These are phyloP conservation scores for Pseudobourletiella spinata DNA, from an alignment of 1,140 invertebrate genomes.

Conservation along the genomic window DNA sequence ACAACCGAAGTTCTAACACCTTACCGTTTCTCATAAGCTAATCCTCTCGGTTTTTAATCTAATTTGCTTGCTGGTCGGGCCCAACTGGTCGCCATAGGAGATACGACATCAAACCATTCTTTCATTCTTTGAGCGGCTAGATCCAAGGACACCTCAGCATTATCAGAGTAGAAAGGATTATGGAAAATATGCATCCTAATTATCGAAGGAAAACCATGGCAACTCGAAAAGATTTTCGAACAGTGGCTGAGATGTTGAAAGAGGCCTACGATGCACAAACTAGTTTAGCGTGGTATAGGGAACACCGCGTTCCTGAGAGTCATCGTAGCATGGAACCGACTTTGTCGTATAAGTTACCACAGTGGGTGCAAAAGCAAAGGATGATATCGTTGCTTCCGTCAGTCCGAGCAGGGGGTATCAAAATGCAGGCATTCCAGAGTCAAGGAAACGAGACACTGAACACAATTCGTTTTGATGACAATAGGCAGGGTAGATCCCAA, in stretches of 20 bases:
- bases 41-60: no score
- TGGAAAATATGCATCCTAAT: slow-evolving; percentile 10
- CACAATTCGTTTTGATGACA: no score
- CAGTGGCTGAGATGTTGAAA: neutral
- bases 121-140: slow-evolving; percentile 7
- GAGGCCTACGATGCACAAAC: slow-evolving; percentile 5
- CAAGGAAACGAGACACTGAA: no score
- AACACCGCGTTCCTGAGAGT: slow-evolving; percentile 5
- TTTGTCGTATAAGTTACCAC: neutral
- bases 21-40: no score
- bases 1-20: no score
- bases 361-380: neutral
- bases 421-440: neutral
- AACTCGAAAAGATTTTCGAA: neutral
- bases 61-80: no score
- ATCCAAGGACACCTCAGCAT: neutral
- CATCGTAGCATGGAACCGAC: neutral
- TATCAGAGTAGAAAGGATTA: slow-evolving; percentile 1
- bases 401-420: no score
- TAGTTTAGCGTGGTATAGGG: neutral
- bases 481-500: neutral
- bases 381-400: neutral
- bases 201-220: neutral
- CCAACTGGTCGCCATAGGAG: no score
- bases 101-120: no score